Percentiles rank a stretch among this genome's conserved stretches.
phyloP scores from a whole-genome alignment of 1,140 invertebrate species.

The Diplogasteroides magnus region DNA sequence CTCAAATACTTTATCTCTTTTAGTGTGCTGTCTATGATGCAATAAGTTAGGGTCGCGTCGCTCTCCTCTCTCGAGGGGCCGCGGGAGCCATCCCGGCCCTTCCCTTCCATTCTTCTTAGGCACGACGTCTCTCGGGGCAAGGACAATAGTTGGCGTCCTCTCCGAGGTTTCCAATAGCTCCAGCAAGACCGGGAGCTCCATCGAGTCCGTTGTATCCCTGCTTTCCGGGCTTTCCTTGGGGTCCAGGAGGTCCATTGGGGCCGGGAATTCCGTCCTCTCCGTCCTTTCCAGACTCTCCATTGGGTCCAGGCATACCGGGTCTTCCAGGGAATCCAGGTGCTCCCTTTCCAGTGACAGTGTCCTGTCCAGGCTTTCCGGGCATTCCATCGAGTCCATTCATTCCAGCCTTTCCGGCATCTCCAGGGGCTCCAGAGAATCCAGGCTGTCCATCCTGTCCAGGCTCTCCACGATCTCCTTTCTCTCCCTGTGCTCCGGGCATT shows the following conservation, averaged over 20 bases:
- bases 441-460: conserved; percentile 23
- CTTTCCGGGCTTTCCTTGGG: conserved; percentile 21
- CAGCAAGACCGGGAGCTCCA: background rate
- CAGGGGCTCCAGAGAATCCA: conserved; percentile 23
- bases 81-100: too few relatives aligned
- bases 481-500: background rate
- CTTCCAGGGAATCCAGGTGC: conserved; percentile 26
- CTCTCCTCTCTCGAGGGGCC: too few relatives aligned
- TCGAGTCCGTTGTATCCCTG: conserved; percentile 61
- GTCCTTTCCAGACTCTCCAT: conserved; percentile 31
- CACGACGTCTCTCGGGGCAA: conserved; percentile 18
- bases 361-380: conserved; percentile 23
- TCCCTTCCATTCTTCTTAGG: background rate
- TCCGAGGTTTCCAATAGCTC: conserved; percentile 11
- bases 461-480: conserved; percentile 1
- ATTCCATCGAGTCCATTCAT: conserved; percentile 25
- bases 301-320: conserved; percentile 30
- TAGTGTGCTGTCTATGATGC: too few relatives aligned
- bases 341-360: conserved; percentile 29
- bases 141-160: conserved; percentile 29
- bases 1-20: too few relatives aligned
- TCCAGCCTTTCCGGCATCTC: conserved; percentile 21
- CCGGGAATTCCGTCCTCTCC: conserved; percentile 11
- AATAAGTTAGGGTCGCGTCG: too few relatives aligned
- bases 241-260: conserved; percentile 17